Evolutionary conservation across 2,888 invertebrate genomes (phyloP).

Genomic region (Priocnemis perturbator): DNA sequence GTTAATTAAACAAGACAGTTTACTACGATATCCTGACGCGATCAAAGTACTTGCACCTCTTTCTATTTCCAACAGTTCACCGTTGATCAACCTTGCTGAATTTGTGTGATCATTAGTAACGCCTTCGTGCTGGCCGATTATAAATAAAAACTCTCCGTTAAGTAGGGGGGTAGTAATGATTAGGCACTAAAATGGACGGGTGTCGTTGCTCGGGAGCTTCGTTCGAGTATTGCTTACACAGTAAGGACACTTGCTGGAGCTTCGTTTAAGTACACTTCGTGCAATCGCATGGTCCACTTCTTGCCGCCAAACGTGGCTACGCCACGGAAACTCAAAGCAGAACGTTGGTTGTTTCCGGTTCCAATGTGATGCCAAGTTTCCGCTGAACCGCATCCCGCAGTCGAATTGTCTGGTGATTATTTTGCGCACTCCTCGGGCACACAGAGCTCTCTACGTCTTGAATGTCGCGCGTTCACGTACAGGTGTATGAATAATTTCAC

Average conservation of each 20-base stretch:
- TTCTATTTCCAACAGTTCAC: too few species aligned
- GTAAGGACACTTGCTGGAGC: constrained; percentile 64
- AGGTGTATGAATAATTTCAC: not conserved
- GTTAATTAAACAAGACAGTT: too few species aligned
- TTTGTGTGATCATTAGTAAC: too few species aligned
- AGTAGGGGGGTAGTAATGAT: constrained; percentile 35
- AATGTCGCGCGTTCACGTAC: not conserved
- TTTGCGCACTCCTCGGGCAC: constrained; percentile 1
- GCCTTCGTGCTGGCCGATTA: constrained; percentile 43
- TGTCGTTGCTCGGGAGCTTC: constrained; percentile 51
- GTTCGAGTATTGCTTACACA: constrained; percentile 53
- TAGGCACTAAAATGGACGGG: constrained; percentile 69
- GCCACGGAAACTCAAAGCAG: constrained; percentile 17
- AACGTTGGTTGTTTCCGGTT: constrained; percentile 8
- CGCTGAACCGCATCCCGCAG: not conserved
- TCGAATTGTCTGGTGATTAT: constrained; percentile 1
- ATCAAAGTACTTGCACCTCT: too few species aligned
- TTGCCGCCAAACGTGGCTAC: not conserved
- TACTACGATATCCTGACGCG: too few species aligned
- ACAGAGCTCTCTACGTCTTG: not conserved
- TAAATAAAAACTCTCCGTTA: constrained; percentile 46
- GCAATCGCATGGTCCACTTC: constrained; percentile 25
- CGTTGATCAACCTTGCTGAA: too few species aligned
- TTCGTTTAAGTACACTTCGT: constrained; percentile 65
- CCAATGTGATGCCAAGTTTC: constrained; percentile 12